Evolutionary conservation across 2,113 vertebrate genomes (phyloP).

Genomic region (Orthonyx spaldingii): DNA sequence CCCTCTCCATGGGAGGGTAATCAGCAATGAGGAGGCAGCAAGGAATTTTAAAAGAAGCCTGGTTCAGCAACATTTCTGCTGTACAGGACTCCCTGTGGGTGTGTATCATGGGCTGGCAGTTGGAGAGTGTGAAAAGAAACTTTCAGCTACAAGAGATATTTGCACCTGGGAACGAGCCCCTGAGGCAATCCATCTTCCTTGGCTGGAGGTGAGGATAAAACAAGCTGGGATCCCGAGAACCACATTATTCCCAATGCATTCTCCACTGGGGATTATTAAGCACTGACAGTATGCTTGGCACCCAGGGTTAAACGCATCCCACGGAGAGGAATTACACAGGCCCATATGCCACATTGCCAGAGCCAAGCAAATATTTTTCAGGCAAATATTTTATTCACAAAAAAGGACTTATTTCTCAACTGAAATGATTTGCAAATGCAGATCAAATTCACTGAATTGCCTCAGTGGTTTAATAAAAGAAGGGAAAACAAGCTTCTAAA

Average conservation of each 20-base stretch:
- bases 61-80: background rate
- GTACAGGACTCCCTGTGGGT: background rate
- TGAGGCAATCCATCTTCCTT: background rate
- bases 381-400: conserved; percentile 38
- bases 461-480: background rate
- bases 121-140: background rate
- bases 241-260: background rate
- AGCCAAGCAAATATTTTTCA: conserved; percentile 30
- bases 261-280: background rate
- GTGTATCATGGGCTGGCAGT: background rate
- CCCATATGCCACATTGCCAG: background rate
- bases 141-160: background rate
- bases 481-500: background rate
- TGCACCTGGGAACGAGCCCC: background rate
- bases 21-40: background rate
- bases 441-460: background rate
- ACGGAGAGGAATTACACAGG: background rate
- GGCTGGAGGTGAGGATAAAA: background rate
- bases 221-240: background rate
- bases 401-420: background rate
- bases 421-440: background rate
- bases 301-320: background rate
- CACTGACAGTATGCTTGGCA: background rate
- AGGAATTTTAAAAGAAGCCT: background rate
- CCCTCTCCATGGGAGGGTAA: background rate